Conservation (phyloP, 2,797 vertebrate genomes). For the Megaceryle alcyon region DNA sequence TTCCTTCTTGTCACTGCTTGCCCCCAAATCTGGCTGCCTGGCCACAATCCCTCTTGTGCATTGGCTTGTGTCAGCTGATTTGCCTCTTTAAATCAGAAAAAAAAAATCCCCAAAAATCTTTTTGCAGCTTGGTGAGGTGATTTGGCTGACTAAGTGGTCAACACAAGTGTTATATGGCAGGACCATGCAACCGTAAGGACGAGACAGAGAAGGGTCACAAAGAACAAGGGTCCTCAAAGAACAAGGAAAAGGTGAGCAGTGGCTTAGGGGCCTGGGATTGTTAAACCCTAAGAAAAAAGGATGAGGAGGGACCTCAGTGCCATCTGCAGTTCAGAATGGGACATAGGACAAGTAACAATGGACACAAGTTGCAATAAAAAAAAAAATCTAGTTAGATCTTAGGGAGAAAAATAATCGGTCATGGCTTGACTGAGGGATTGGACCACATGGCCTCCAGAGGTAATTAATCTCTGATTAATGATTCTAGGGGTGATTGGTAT, state of each 20-base stretch:
- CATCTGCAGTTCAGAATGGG: not conserved
- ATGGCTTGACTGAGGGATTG: not conserved
- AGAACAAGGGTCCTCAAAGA: not conserved
- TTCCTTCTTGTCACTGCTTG: not conserved
- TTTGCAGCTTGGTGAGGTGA: not conserved
- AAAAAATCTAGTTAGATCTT: not conserved
- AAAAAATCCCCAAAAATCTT: not conserved
- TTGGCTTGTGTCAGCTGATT: not conserved
- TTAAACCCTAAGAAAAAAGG: not conserved
- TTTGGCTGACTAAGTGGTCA: not conserved
- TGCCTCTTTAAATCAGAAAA: not conserved
- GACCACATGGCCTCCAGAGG: not conserved
- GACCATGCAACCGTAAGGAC: rapidly evolving
- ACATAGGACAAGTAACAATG: not conserved
- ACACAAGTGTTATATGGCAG: not conserved
- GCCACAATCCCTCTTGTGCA: not conserved
- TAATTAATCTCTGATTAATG: not conserved
- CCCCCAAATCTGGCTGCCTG: not conserved
- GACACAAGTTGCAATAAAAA: not conserved
- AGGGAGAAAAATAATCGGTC: rapidly evolving
- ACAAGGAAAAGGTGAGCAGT: not conserved
- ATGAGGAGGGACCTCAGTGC: not conserved
- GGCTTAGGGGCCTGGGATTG: not conserved
- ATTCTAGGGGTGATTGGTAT: rapidly evolving
- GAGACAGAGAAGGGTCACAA: not conserved